These are phyloP conservation scores for Leucoma salicis DNA, from an alignment of 2,888 invertebrate species.

Conservation along the genomic window DNA sequence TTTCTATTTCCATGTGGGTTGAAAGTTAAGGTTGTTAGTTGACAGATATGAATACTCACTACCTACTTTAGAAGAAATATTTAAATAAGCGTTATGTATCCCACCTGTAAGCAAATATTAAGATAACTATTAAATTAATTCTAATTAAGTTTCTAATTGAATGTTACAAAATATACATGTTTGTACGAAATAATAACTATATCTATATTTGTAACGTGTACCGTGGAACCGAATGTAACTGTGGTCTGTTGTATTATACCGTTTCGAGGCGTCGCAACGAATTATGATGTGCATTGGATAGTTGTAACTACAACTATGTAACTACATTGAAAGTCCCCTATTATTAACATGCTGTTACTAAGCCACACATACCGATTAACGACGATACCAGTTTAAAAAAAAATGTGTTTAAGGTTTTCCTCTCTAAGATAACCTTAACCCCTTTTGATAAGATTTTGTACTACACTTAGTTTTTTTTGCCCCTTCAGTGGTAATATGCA, in stretches of 20 bases:
- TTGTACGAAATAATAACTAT: not conserved
- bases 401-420: too few relatives aligned
- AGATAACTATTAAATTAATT: not conserved
- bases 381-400: too few relatives aligned
- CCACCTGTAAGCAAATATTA: not conserved
- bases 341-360: conserved; percentile 31
- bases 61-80: not conserved
- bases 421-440: too few relatives aligned
- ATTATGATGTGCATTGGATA: conserved; percentile 48
- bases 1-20: conserved; percentile 60
- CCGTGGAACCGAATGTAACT: conserved; percentile 28
- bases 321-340: conserved; percentile 50
- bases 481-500: too few relatives aligned
- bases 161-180: not conserved
- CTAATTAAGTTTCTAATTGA: not conserved
- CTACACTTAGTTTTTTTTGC: not conserved
- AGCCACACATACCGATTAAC: conserved; percentile 1
- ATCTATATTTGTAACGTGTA: not conserved
- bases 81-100: not conserved
- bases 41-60: conserved; percentile 52
- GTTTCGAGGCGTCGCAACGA: conserved; percentile 49
- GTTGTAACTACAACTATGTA: too few relatives aligned
- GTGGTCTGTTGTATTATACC: conserved; percentile 35
- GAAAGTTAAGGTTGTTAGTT: conserved; percentile 65
- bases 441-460: too few relatives aligned